Base-by-base conservation (phyloP, 2,888 invertebrate species). In the Cenopis cana region DNA sequence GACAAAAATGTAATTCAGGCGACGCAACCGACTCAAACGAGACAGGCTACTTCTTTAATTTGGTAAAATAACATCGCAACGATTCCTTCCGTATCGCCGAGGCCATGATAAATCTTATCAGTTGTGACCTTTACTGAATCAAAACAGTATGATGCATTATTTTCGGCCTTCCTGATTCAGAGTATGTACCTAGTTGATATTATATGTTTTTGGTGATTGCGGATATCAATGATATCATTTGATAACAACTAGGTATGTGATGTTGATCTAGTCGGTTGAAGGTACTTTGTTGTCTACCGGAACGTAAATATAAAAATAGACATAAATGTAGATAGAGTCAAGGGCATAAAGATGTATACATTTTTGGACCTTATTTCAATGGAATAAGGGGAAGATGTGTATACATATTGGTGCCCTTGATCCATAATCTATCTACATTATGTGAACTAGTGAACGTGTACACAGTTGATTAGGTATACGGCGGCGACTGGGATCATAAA, bases 61-160 rank as follows among this genome's bases (percentile, higher is more conserved):
- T 85, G 82, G 85, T 82, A 77, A 81, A 73, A 76, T 84, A 82
- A 83, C 81, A 84, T 81, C 79, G 77, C 76, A 81, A 80, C 78
- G 81, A 84, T 82, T 85, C 80, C 91, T 92, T 92, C 92, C 92
- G 90, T 79, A 78, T 88, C 81, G 78, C 78, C 89, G 88, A 91
- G 91, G 90, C 81, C 85, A 78, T 77, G 85, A 87, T 87, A 86
- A 79, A 78, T 79, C 76, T 84, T 91, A 92, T 91, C 91, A 85
- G 77, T 75, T 75, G 74, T 79, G 85, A 85, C 90, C 89, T 90
- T 82, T 85, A 84, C 75, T 80, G 73, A 80, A 76, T 82, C 82
- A 85, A 86, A 85, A 86, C 81, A 83, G 82, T 84, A 85, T 89
- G 89, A 85, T 89, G 89, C 86, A 87, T 81, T 81, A 78, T 82